Evolutionary conservation across 2,888 invertebrate genomes (phyloP).

Genomic region (Drosophila multiciliata): DNA sequence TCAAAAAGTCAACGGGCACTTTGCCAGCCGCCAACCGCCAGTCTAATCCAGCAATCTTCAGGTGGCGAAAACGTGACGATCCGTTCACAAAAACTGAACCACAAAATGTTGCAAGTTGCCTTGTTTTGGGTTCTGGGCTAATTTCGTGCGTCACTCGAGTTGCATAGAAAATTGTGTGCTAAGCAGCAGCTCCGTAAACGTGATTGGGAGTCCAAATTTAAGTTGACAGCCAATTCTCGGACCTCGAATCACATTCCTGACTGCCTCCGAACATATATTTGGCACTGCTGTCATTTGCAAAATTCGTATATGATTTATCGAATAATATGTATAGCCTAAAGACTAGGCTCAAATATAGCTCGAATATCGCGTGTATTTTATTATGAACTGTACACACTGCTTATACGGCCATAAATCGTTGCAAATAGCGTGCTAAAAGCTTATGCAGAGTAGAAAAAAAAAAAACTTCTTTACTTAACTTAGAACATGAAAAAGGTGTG

Average conservation of each 20-base stretch:
- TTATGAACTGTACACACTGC: constrained; percentile 2
- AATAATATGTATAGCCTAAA: not conserved
- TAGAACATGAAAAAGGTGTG: not conserved
- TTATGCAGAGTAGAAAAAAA: not conserved
- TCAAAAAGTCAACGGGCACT: constrained; percentile 60
- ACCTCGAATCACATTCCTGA: constrained; percentile 21
- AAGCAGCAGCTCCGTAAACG: constrained; percentile 23
- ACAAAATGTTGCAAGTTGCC: constrained; percentile 53
- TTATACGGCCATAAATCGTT: constrained; percentile 2
- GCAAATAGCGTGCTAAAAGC: not conserved
- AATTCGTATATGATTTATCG: constrained; percentile 24
- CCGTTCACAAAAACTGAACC: constrained; percentile 43
- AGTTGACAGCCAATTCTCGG: constrained; percentile 42
- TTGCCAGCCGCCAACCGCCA: constrained; percentile 35
- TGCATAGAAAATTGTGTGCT: constrained; percentile 35
- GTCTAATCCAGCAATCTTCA: constrained; percentile 69
- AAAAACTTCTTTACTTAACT: not conserved
- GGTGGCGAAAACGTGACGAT: constrained; percentile 66
- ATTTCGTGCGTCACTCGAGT: constrained; percentile 64
- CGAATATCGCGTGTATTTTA: constrained; percentile 25
- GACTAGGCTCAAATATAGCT: constrained; percentile 6
- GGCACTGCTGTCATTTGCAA: not conserved
- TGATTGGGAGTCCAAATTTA: constrained; percentile 33
- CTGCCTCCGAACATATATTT: not conserved
- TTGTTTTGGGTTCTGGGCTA: constrained; percentile 58